phyloP scores from a whole-genome alignment of 2,888 invertebrate genomes.

The Onthophagus sagittarius region DNA sequence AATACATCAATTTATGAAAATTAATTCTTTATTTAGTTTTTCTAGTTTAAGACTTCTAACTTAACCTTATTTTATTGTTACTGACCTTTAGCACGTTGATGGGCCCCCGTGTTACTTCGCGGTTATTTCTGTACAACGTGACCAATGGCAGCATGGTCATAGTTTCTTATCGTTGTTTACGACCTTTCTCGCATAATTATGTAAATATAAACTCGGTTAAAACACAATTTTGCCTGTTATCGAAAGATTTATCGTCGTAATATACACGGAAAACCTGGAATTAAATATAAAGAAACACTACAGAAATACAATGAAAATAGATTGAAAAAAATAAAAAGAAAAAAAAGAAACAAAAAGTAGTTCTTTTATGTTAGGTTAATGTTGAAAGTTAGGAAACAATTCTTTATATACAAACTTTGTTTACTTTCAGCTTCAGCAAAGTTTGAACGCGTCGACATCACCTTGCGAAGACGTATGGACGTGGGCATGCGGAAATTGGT shows the following conservation, averaged over 20 bases:
- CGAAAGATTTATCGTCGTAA: not conserved
- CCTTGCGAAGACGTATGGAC: slow-evolving; percentile 52
- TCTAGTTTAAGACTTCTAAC: not conserved
- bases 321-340: too few relatives aligned
- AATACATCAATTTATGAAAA: not conserved
- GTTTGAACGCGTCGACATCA: slow-evolving; percentile 45
- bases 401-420: slow-evolving; percentile 14
- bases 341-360: too few relatives aligned
- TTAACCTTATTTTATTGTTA: not conserved
- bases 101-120: not conserved
- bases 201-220: not conserved
- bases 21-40: not conserved
- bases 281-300: not conserved
- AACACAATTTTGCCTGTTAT: not conserved
- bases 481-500: slow-evolving; percentile 55
- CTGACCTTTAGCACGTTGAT: not conserved
- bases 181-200: not conserved
- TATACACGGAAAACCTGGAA: not conserved
- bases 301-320: too few relatives aligned
- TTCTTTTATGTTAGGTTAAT: not conserved
- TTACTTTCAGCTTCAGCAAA: slow-evolving; percentile 48
- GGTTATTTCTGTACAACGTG: not conserved
- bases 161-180: not conserved
- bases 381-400: not conserved
- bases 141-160: not conserved